Evolutionary conservation across 2,113 vertebrate species (phyloP).

Genomic region (Pituophis catenifer): DNA sequence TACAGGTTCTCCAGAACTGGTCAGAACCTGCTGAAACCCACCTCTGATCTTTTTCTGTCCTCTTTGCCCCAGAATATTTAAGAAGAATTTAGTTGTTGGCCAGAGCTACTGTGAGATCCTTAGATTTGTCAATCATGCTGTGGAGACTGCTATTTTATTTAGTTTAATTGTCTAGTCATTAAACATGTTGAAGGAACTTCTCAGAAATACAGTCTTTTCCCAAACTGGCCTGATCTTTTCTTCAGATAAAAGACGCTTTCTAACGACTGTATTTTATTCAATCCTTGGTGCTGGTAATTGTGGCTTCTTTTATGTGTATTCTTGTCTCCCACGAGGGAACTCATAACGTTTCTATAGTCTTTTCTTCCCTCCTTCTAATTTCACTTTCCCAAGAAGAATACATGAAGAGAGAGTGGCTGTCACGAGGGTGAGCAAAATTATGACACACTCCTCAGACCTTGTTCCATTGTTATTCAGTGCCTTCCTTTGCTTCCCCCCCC

Average conservation of each 20-base stretch:
- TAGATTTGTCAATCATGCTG: no score
- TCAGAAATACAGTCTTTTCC: not conserved
- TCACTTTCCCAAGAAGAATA: not conserved
- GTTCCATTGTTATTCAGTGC: not conserved
- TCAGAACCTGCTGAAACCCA: no score
- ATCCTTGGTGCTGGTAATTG: conserved; percentile 23
- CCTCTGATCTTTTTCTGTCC: no score
- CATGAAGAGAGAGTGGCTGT: not conserved
- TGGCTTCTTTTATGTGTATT: conserved; percentile 3
- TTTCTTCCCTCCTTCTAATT: not conserved
- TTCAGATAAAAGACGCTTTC: not conserved
- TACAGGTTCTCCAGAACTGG: no score
- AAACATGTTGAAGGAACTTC: not conserved
- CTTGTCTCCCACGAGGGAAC: not conserved
- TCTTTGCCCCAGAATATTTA: no score
- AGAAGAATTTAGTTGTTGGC: no score
- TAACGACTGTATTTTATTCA: not conserved
- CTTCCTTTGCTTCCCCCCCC: not conserved
- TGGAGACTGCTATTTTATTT: no score
- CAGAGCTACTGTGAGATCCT: no score
- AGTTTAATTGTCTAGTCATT: not conserved
- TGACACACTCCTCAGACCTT: not conserved
- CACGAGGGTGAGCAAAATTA: not conserved
- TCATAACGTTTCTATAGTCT: not conserved
- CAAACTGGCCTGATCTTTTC: no score